These are phyloP conservation scores for Siphlonurus alternatus DNA, from an alignment of 2,888 invertebrate genomes.

Conservation along the genomic window DNA sequence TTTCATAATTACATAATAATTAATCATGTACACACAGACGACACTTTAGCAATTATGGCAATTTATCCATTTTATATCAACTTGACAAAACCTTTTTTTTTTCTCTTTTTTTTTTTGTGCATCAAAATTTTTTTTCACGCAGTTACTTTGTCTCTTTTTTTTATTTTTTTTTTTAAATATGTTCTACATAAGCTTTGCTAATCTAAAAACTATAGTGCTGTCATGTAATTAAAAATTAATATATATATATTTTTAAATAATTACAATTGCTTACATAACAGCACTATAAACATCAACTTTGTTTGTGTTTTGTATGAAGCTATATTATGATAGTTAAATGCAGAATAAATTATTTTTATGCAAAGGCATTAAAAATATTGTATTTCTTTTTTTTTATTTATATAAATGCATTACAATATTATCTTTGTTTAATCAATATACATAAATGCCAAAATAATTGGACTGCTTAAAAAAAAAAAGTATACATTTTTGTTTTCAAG, in stretches of 20 bases:
- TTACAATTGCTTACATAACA: neutral
- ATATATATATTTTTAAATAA: neutral
- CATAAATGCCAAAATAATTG: neutral
- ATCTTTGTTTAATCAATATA: neutral
- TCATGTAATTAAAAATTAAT: neutral
- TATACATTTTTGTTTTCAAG: neutral
- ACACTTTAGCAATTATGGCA: conserved; percentile 4
- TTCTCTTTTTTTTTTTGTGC: neutral
- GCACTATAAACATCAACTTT: neutral
- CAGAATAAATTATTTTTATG: neutral
- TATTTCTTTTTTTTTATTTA: too few species aligned
- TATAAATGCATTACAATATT: neutral
- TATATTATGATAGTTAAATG: neutral
- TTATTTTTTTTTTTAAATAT: neutral
- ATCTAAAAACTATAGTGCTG: neutral
- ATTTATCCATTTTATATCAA: neutral
- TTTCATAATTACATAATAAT: conserved; percentile 1
- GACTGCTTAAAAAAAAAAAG: neutral
- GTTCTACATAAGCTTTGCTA: neutral
- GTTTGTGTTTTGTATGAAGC: too few species aligned
- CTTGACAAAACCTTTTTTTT: neutral
- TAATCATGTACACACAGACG: neutral
- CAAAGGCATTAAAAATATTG: neutral
- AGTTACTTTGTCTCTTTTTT: neutral
- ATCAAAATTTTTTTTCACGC: neutral